Conservation (phyloP, 2,797 vertebrate species). For the Carduelis carduelis region DNA sequence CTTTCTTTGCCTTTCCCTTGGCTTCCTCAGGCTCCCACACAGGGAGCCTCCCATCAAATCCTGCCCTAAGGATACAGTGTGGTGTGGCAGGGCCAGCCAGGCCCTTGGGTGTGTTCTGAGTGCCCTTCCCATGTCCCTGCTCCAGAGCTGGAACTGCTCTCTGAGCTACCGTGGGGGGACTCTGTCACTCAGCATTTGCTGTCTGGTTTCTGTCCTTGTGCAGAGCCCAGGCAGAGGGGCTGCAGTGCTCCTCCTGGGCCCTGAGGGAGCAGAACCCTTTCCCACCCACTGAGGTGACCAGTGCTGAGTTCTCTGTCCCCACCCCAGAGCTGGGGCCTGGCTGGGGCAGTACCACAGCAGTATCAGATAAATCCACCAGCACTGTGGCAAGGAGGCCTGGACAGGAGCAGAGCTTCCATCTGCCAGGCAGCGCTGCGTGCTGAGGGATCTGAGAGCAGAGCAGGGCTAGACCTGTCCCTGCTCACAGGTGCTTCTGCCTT, state of each 20-base stretch:
- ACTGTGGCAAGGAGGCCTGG: neutral
- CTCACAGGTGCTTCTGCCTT: neutral
- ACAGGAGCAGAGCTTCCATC: rapidly evolving
- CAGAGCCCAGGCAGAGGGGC: neutral
- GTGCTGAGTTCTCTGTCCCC: neutral
- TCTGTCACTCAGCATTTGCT: neutral
- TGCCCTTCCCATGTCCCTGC: rapidly evolving
- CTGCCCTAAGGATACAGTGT: neutral
- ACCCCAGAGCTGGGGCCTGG: neutral
- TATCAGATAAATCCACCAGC: rapidly evolving
- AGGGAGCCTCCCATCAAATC: neutral
- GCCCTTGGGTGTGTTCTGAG: neutral
- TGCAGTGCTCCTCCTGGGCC: neutral
- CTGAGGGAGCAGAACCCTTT: neutral
- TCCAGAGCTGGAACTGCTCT: neutral
- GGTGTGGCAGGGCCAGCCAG: neutral
- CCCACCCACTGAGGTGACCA: rapidly evolving
- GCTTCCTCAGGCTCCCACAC: too few relatives aligned
- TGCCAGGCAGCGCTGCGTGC: rapidly evolving
- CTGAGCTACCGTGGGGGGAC: rapidly evolving
- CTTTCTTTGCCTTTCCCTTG: neutral
- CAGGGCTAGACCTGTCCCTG: neutral
- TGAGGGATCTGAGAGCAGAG: neutral
- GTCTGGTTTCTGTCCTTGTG: neutral
- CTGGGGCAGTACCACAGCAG: rapidly evolving